Evolutionary conservation across 2,113 vertebrate species (phyloP).

Genomic region (Okapia johnstoni): DNA sequence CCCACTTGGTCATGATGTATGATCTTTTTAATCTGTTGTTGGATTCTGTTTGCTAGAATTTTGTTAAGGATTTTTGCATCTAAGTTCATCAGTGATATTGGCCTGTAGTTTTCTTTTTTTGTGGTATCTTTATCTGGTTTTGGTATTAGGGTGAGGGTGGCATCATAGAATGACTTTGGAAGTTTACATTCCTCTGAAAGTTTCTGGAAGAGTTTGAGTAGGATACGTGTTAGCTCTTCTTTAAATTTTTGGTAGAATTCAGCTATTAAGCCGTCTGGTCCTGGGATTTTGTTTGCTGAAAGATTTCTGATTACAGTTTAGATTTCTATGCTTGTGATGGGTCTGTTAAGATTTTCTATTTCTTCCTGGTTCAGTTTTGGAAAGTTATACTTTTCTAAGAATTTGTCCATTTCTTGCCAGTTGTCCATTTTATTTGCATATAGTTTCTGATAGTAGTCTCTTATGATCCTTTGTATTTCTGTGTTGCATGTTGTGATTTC

Average conservation of each 20-base stretch:
- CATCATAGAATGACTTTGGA: not conserved
- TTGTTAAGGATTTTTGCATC: not conserved
- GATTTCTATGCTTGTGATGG: not conserved
- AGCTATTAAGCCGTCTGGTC: rapidly evolving
- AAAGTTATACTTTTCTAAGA: not conserved
- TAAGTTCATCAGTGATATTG: not conserved
- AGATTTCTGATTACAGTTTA: not conserved
- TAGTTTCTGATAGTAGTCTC: not conserved
- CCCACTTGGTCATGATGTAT: not conserved
- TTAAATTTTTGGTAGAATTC: not conserved
- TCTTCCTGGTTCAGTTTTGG: not conserved
- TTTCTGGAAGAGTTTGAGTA: not conserved
- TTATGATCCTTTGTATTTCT: not conserved
- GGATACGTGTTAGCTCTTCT: not conserved
- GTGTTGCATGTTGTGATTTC: not conserved
- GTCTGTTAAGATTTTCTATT: not conserved
- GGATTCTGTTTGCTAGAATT: not conserved
- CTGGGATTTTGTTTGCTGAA: not conserved
- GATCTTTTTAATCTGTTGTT: not conserved
- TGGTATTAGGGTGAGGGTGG: not conserved
- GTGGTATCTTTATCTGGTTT: not conserved
- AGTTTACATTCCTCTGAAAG: not conserved
- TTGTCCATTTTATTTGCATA: not conserved
- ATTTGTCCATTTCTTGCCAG: not conserved
- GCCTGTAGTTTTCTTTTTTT: not conserved